These are phyloP conservation scores for Limnothrissa miodon DNA, from an alignment of 2,113 vertebrate genomes.

Conservation along the genomic window DNA sequence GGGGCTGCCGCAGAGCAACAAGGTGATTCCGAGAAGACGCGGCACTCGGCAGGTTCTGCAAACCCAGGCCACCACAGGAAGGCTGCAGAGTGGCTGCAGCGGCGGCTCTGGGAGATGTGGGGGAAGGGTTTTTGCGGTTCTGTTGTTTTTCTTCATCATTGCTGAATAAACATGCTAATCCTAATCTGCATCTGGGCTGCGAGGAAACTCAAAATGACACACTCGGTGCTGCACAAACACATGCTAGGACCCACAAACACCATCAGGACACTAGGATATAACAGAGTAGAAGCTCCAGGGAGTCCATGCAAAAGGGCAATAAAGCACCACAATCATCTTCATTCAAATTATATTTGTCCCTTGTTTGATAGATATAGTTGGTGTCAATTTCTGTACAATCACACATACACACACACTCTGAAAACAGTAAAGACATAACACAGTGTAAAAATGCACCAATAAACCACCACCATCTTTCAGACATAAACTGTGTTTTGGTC, in stretches of 20 bases:
- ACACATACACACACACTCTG: no score
- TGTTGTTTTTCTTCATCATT: not conserved
- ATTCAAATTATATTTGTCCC: not conserved
- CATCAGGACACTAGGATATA: not conserved
- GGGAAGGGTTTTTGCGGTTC: constrained; percentile 1
- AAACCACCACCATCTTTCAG: not conserved
- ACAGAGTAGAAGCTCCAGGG: not conserved
- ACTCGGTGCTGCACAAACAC: not conserved
- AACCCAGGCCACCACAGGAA: not conserved
- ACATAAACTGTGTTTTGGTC: not conserved
- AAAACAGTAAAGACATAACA: no score
- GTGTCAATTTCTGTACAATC: no score
- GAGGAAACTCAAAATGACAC: not conserved
- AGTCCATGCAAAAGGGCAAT: no score
- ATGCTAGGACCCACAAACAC: not conserved
- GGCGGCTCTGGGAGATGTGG: no score
- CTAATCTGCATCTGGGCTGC: not conserved
- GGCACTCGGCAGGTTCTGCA: not conserved
- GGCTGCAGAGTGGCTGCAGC: no score
- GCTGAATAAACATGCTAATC: not conserved
- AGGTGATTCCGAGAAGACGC: not conserved
- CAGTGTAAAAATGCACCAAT: no score
- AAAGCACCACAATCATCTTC: not conserved
- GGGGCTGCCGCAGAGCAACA: not conserved
- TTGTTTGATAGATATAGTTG: not conserved